Conservation (phyloP, 2,797 vertebrate genomes). For the Mus minutoides region DNA sequence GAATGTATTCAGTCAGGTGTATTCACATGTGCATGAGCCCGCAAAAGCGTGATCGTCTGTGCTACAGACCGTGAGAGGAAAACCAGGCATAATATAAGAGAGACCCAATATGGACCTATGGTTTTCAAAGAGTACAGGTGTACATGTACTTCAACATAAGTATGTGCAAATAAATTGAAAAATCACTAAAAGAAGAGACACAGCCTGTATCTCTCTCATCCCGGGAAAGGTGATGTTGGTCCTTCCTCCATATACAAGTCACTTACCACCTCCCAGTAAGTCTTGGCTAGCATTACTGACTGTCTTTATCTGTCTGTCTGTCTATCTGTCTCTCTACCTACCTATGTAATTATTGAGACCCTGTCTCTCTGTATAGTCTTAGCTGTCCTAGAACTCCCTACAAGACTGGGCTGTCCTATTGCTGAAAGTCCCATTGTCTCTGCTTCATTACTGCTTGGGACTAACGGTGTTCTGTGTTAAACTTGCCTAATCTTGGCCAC, state of each 20-base stretch:
- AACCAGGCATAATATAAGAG: rapidly evolving
- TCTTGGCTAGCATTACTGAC: not conserved
- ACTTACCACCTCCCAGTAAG: not conserved
- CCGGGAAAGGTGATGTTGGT: not conserved
- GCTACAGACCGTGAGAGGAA: not conserved
- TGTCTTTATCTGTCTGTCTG: too few relatives aligned
- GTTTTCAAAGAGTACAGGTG: not conserved
- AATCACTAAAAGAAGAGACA: not conserved
- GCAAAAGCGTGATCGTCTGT: too few relatives aligned
- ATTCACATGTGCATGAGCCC: too few relatives aligned
- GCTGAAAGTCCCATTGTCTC: not conserved
- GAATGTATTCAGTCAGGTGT: not conserved
- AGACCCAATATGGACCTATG: not conserved
- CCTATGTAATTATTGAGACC: not conserved
- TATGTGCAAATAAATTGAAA: not conserved
- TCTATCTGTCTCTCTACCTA: too few relatives aligned
- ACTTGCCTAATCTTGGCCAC: not conserved
- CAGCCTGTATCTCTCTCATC: too few relatives aligned
- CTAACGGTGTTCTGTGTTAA: not conserved
- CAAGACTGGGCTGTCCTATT: not conserved
- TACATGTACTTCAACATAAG: not conserved
- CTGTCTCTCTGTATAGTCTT: not conserved
- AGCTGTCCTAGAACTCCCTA: not conserved
- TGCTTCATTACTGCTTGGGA: not conserved
- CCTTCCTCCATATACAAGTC: not conserved